Base-by-base conservation (phyloP, 2,113 vertebrate species). In the Hemibagrus wyckioides region DNA sequence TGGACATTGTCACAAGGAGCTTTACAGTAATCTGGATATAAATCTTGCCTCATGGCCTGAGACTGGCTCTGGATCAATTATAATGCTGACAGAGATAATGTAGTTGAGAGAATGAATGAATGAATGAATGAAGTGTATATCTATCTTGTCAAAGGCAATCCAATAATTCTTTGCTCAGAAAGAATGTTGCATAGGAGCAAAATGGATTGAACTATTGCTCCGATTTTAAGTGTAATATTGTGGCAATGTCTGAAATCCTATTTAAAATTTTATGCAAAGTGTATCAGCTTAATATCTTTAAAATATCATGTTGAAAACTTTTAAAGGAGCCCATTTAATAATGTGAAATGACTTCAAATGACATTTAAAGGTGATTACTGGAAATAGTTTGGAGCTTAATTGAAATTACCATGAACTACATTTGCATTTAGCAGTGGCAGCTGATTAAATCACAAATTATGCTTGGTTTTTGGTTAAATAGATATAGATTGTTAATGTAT, bases 401-500 rank as follows among this genome's bases (percentile, higher is more conserved):
- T 63, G 54, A 77, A 71, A 85, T 75, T 57, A 41, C 30, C 63
- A 56, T 56, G 52, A 80, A 81, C 23, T 39, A 41, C 23, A 59
- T 81, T 81, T 59, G 33, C 33, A 81, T 81, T 25, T 41, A 59
- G 56, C 79, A 41, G 79, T 14, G 36, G 7, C 11, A 41, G 10
- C 33, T 65, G 44, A 85, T 65, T 63, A 79, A 85, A 85, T 63
- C 15, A 41, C 21, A 41, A 39, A 84, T 59, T 76, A 85, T 85
- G 57, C 41, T 28, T 63, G 48, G 57, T 36, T 79, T 76, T n/a
- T 13, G 11, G 28, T 75, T 61, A 59, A 77, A 77, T 63, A 80
- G 44, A 41, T 39, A 83, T 83, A 36, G 57, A 50, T 73, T 75
- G 23, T 56, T 82, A 79, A 90, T 88, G 81, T 77, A 81, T 83